Conservation (phyloP, 2,888 invertebrate species). For the Taphrorychus bicolor region DNA sequence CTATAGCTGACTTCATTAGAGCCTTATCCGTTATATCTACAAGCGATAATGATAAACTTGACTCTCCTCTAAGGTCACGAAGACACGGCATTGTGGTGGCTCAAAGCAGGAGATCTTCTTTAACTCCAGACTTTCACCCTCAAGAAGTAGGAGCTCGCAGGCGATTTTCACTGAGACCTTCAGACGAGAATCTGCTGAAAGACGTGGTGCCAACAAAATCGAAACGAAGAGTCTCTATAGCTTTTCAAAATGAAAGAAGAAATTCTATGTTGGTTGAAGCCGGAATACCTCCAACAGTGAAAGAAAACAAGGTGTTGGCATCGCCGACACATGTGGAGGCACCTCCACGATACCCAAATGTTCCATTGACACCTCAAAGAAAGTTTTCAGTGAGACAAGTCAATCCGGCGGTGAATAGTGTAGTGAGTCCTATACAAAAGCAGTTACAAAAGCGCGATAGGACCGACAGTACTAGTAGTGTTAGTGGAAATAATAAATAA, state of each 20-base stretch:
- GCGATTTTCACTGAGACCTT: constrained; percentile 50
- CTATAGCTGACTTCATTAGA: constrained; percentile 80
- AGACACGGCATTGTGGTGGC: constrained; percentile 43
- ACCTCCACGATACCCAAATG: constrained; percentile 29
- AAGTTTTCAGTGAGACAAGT: constrained; percentile 30
- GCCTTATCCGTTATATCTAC: constrained; percentile 73
- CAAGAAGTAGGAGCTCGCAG: constrained; percentile 36
- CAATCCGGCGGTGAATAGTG: constrained; percentile 14
- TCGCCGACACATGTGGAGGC: background rate
- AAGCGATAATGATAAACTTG: constrained; percentile 50
- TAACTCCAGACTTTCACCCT: constrained; percentile 42
- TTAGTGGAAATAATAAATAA: background rate
- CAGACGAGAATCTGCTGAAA: constrained; percentile 45
- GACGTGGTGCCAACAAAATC: constrained; percentile 18
- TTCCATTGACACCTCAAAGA: constrained; percentile 18
- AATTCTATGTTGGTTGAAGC: constrained; percentile 23
- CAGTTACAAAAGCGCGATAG: constrained; percentile 45
- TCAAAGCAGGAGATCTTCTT: constrained; percentile 46
- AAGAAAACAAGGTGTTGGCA: constrained; percentile 23
- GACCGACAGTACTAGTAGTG: constrained; percentile 37
- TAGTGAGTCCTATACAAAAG: constrained; percentile 44
- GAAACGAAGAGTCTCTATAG: constrained; percentile 34
- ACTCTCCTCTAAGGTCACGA: constrained; percentile 35
- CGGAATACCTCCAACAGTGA: constrained; percentile 30
- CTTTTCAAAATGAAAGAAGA: constrained; percentile 31